Evolutionary conservation across 1,140 invertebrate species (phyloP).

Genomic region (Xylocopa sonorina): DNA sequence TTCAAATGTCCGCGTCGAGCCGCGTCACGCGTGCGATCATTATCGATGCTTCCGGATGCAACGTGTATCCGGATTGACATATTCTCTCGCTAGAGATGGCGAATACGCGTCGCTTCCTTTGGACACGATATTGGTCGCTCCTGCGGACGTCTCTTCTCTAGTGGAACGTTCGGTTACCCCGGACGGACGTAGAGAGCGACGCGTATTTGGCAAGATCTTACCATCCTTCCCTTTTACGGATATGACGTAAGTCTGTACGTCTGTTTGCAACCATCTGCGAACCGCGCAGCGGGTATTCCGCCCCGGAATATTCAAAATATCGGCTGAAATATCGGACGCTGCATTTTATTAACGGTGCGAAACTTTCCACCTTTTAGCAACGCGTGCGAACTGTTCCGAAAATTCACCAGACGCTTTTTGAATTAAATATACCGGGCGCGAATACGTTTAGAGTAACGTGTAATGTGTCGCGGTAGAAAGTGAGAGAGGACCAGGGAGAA

Average conservation of each 20-base stretch:
- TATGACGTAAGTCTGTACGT: slow-evolving; percentile 24
- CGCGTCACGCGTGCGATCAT: slow-evolving; percentile 12
- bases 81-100: not conserved
- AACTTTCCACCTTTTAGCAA: not conserved
- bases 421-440: not conserved
- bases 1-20: slow-evolving; percentile 5
- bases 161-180: too few species aligned
- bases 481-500: slow-evolving; percentile 1
- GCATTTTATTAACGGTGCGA: not conserved
- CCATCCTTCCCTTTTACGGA: slow-evolving; percentile 20
- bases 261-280: slow-evolving; percentile 32
- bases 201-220: slow-evolving; percentile 38
- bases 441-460: slow-evolving; percentile 7
- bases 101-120: not conserved
- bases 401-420: not conserved
- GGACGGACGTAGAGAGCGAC: not conserved
- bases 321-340: slow-evolving; percentile 24
- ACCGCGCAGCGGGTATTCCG: slow-evolving; percentile 13
- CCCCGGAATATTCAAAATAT: slow-evolving; percentile 49
- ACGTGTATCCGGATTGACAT: slow-evolving; percentile 28
- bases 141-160: too few species aligned
- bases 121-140: slow-evolving; percentile 35
- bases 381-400: not conserved
- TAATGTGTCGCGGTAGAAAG: too few species aligned
- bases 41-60: slow-evolving; percentile 1